Conservation (phyloP, 1,140 invertebrate species). For the Ceratina japonica region DNA sequence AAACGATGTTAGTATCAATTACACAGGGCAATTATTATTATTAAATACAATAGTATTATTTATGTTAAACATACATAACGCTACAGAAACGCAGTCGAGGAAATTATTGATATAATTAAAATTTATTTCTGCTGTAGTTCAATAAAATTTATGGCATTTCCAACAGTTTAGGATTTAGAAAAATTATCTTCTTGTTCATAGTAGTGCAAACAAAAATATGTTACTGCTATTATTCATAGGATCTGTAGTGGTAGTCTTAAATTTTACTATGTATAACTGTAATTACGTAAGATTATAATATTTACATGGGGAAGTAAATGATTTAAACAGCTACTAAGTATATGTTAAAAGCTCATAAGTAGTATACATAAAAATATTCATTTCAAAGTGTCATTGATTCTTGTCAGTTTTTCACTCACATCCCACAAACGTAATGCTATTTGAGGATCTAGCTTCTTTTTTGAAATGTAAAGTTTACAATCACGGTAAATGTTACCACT, state of each 20-base stretch:
- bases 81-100: neutral
- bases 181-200: slow-evolving; percentile 38
- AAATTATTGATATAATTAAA: neutral
- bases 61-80: neutral
- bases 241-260: slow-evolving; percentile 27
- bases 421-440: slow-evolving; percentile 86
- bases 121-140: slow-evolving; percentile 7
- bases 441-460: slow-evolving; percentile 82
- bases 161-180: slow-evolving; percentile 19
- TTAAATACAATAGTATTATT: neutral
- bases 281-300: neutral
- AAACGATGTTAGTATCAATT: neutral
- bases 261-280: neutral
- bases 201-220: slow-evolving; percentile 37
- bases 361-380: slow-evolving; percentile 42
- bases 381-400: slow-evolving; percentile 30
- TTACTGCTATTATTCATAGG: slow-evolving; percentile 7
- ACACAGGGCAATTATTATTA: neutral
- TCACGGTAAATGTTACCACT: slow-evolving; percentile 87
- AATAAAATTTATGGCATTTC: slow-evolving; percentile 29
- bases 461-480: slow-evolving; percentile 84
- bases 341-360: slow-evolving; percentile 30
- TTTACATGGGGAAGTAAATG: slow-evolving; percentile 58
- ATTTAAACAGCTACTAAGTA: slow-evolving; percentile 41
- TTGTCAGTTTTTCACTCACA: slow-evolving; percentile 82